phyloP scores from a whole-genome alignment of 1,140 invertebrate species.

The Drosophila dunni region DNA sequence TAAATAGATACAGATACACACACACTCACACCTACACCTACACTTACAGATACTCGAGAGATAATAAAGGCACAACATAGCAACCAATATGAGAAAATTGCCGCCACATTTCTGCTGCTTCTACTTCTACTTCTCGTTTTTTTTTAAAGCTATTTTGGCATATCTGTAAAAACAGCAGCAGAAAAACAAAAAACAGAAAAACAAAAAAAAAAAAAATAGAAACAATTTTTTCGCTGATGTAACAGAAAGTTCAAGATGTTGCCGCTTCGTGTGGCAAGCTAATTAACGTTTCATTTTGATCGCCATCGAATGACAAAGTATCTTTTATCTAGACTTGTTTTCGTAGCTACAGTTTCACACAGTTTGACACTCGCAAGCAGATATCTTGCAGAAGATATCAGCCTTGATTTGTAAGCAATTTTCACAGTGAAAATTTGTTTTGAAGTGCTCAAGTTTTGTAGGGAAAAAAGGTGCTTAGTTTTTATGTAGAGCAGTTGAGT shows the following conservation, averaged over 20 bases:
- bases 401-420: background rate
- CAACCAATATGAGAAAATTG: constrained; percentile 69
- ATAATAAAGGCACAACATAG: constrained; percentile 54
- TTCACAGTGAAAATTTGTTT: background rate
- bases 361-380: no score
- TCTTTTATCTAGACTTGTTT: constrained; percentile 16
- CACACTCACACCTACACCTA: constrained; percentile 24
- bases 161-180: constrained; percentile 8
- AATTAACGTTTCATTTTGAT: constrained; percentile 43
- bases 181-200: background rate
- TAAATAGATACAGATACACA: constrained; percentile 52
- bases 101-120: constrained; percentile 31
- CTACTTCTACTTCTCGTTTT: no score
- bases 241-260: constrained; percentile 27
- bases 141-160: constrained; percentile 2
- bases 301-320: constrained; percentile 30
- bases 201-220: constrained; percentile 20
- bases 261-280: constrained; percentile 15
- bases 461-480: no score
- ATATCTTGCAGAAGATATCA: background rate
- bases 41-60: constrained; percentile 46
- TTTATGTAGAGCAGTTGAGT: no score
- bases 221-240: constrained; percentile 25
- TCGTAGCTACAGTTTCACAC: constrained; percentile 1
- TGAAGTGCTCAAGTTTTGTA: no score